Percentiles rank a stretch among this genome's conserved stretches.
phyloP scores from a whole-genome alignment of 2,888 invertebrate genomes.

The Eupithecia abbreviata region DNA sequence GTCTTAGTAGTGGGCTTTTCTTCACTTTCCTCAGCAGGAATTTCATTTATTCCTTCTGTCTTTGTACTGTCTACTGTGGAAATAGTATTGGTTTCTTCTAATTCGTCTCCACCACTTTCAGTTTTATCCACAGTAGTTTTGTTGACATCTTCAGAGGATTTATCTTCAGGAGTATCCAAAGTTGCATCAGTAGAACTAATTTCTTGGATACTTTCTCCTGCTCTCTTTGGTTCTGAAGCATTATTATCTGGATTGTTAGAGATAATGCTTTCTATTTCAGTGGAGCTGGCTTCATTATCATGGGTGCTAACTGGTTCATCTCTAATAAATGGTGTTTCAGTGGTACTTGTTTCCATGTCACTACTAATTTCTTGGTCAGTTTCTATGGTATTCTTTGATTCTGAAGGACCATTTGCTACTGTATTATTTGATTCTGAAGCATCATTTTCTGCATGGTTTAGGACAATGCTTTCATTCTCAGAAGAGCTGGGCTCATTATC shows the following conservation, averaged over 20 bases:
- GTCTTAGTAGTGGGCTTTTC: not conserved
- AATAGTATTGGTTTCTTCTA: slow-evolving; percentile 2
- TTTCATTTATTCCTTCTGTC: slow-evolving; percentile 41
- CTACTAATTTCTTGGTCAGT: slow-evolving; percentile 1
- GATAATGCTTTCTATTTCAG: slow-evolving; percentile 13
- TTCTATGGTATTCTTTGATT: slow-evolving; percentile 11
- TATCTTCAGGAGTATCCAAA: slow-evolving; percentile 32
- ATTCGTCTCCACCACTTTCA: slow-evolving; percentile 7
- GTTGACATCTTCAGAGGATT: slow-evolving; percentile 22
- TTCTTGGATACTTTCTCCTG: not conserved
- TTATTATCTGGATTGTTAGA: slow-evolving; percentile 10
- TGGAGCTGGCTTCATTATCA: slow-evolving; percentile 16
- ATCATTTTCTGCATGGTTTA: slow-evolving; percentile 13
- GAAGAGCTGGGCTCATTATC: slow-evolving; percentile 16
- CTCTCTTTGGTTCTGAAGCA: slow-evolving; percentile 12
- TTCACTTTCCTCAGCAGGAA: slow-evolving; percentile 24
- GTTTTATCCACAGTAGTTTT: not conserved
- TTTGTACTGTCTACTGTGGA: not conserved
- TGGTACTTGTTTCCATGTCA: slow-evolving; percentile 30
- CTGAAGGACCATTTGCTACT: slow-evolving; percentile 8
- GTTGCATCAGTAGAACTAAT: slow-evolving; percentile 12
- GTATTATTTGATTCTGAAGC: slow-evolving; percentile 13
- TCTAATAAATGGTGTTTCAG: slow-evolving; percentile 1
- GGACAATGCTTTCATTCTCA: slow-evolving; percentile 15
- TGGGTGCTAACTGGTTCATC: not conserved